A percentile compares a stretch with the other conserved stretches of the same genome.
Conservation (phyloP, 2,888 invertebrate species). For the Ichneumoninae sp. region DNA sequence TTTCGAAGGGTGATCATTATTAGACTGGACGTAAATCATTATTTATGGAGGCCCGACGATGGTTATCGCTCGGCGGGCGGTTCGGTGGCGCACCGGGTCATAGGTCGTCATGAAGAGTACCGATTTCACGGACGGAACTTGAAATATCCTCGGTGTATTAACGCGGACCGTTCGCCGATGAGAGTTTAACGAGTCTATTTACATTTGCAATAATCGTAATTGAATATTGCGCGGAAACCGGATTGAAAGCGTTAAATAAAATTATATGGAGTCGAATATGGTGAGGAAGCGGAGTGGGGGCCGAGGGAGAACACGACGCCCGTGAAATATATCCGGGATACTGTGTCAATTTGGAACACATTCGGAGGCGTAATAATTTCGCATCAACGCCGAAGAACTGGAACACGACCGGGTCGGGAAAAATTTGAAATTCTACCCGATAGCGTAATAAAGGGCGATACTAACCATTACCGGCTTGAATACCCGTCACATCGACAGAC, state of each 20-base stretch:
- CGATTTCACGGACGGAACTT: constrained; percentile 5
- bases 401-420: neutral
- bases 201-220: constrained; percentile 33
- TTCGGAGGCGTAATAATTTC: constrained; percentile 47
- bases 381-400: constrained; percentile 16
- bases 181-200: constrained; percentile 42
- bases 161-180: constrained; percentile 6
- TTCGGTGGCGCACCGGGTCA: constrained; percentile 1
- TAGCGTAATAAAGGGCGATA: constrained; percentile 51
- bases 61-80: neutral
- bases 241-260: constrained; percentile 39
- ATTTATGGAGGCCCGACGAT: constrained; percentile 40
- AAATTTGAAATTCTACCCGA: constrained; percentile 46
- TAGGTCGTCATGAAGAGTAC: constrained; percentile 36
- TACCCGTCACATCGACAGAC: constrained; percentile 26
- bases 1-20: constrained; percentile 53
- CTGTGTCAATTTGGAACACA: constrained; percentile 53
- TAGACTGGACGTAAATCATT: constrained; percentile 51
- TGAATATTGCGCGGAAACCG: constrained; percentile 22
- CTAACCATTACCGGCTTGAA: constrained; percentile 66
- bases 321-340: constrained; percentile 49
- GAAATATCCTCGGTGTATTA: constrained; percentile 4
- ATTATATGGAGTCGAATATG: neutral
- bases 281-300: neutral
- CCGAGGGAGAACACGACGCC: neutral